A percentile compares a stretch with the other conserved stretches of the same genome.
Conservation (phyloP, 2,888 invertebrate genomes). For the Drosophila atroscutellata region DNA sequence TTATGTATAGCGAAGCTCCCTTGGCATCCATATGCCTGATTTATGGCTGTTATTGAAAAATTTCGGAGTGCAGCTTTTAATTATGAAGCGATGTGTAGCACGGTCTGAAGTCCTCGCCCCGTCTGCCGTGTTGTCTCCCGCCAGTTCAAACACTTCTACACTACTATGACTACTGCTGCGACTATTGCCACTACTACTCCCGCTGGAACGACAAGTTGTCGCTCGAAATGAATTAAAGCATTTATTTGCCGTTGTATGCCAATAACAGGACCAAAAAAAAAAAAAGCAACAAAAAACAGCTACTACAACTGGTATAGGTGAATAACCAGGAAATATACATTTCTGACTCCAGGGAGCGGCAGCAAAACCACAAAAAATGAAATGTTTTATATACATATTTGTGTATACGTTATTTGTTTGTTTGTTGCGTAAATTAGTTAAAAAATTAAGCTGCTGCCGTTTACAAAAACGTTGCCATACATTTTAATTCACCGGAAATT, state of each 20-base stretch:
- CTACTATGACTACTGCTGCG: not conserved
- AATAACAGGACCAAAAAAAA: not conserved
- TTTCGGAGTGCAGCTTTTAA: slow-evolving; percentile 81
- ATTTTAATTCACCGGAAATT: slow-evolving; percentile 70
- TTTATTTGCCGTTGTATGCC: slow-evolving; percentile 33
- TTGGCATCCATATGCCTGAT: slow-evolving; percentile 82
- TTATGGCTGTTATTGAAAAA: slow-evolving; percentile 85
- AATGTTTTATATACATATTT: not conserved
- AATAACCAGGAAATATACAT: slow-evolving; percentile 41
- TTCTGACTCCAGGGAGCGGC: slow-evolving; percentile 42
- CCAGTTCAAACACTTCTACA: slow-evolving; percentile 3
- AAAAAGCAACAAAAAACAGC: not conserved
- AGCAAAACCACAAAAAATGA: slow-evolving; percentile 12
- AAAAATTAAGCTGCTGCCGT: slow-evolving; percentile 16
- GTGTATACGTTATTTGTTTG: not conserved
- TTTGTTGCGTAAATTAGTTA: slow-evolving; percentile 17
- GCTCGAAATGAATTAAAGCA: slow-evolving; percentile 40
- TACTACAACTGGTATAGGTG: slow-evolving; percentile 27
- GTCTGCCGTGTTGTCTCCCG: slow-evolving; percentile 15
- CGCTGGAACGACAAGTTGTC: slow-evolving; percentile 33
- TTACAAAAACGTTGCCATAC: slow-evolving; percentile 50
- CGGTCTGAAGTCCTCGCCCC: slow-evolving; percentile 17
- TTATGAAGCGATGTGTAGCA: slow-evolving; percentile 66
- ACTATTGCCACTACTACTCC: slow-evolving; percentile 13
- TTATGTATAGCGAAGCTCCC: slow-evolving; percentile 79